Evolutionary conservation across 2,888 invertebrate genomes (phyloP), one percentile per base, ranked within the genome.

Genomic region (Penaeus monodon): DNA sequence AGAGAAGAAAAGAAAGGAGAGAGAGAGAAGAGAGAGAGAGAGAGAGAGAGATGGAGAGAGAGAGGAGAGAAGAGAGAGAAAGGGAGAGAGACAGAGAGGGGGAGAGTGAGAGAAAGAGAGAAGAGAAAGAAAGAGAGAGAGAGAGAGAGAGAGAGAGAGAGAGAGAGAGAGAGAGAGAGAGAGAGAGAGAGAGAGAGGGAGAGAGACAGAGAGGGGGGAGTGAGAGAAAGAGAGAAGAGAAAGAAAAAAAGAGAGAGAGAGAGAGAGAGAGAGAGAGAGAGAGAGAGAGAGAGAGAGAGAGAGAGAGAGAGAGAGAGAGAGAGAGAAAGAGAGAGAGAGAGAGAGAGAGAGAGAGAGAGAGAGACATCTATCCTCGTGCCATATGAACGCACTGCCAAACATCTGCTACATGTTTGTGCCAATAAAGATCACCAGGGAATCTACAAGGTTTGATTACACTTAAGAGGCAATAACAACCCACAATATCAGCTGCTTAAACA

Each of bases 261-360:
- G 63, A n/a, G 77, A 33, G 33, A 33, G 33, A 33, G 33, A 33
- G 33, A 33, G 33, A 33, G 33, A 33, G 33, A 33, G 33, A 33
- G 33, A 33, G 33, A 33, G 33, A 33, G 33, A 33, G 33, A 33
- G 33, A 33, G 33, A 33, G 33, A 33, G 68, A 49, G 49, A 27
- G 49, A 24, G 70, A 81, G 66, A 81, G 27, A 38, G n/a, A 70
- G 70, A 57, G n/a, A 68, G 66, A 70, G 81, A 81, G 44, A 81
- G 38, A 49, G 49, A 70, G 20, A 20, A 7, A 29, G 20, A 27
- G 2, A 27, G 73, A 73, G 27, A 20, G 27, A 27, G 27, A 68
- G 33, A 22, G 27, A 27, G 17, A 57, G 57, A 73, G 29, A 27
- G 33, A 73, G 64, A n/a, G 1, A 49, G 78, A 57, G 78, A 49